Evolutionary conservation across 2,888 invertebrate genomes (phyloP).

Genomic region (Eurytoma adleriae): DNA sequence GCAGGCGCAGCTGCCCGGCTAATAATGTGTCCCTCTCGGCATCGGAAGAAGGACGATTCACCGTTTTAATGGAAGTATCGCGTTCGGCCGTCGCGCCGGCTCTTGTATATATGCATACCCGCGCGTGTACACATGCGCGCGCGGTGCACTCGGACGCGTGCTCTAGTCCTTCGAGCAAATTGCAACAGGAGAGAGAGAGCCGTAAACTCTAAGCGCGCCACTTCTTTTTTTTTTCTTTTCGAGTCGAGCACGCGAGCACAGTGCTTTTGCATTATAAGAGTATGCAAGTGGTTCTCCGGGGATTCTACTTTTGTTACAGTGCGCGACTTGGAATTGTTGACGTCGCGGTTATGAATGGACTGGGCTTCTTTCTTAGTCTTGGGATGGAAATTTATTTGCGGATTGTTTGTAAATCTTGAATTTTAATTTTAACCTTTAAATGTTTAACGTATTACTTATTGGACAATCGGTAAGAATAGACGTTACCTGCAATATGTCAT

Average conservation of each 20-base stretch:
- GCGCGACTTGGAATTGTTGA: no score
- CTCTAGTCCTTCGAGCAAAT: constrained; percentile 45
- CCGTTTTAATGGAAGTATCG: constrained; percentile 59
- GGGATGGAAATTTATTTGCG: no score
- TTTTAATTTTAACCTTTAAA: no score
- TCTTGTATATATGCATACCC: constrained; percentile 10
- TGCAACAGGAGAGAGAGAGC: constrained; percentile 31
- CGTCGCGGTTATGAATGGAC: no score
- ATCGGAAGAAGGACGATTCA: constrained; percentile 52
- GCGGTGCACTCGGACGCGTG: constrained; percentile 11
- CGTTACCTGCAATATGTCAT: not conserved
- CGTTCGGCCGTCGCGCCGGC: constrained; percentile 30
- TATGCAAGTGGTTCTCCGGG: not conserved
- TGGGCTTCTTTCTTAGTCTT: no score
- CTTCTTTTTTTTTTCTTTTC: constrained; percentile 19
- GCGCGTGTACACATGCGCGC: not conserved
- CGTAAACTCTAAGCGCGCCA: constrained; percentile 15
- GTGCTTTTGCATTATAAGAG: constrained; percentile 33
- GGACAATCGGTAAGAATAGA: no score
- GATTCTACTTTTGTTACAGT: constrained; percentile 3
- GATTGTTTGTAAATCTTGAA: no score
- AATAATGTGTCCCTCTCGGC: constrained; percentile 40
- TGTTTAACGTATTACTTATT: no score
- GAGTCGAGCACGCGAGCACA: constrained; percentile 12
- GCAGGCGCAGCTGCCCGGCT: not conserved